Conservation (phyloP, 2,888 invertebrate species). For the Tolmerus cingulatus region DNA sequence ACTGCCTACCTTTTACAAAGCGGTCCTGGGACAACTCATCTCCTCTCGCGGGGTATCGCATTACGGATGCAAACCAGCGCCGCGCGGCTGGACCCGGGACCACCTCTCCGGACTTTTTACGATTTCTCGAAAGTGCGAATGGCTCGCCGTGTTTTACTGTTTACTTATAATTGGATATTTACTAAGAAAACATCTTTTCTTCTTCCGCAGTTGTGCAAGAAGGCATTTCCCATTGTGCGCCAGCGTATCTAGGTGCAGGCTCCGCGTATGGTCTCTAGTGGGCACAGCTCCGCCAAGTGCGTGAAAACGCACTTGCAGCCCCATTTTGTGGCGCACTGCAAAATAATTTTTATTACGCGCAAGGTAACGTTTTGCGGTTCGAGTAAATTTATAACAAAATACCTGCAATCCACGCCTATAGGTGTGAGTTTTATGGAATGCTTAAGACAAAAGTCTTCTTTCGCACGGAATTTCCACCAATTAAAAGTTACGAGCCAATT, state of each 20-base stretch:
- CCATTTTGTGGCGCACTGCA: constrained; percentile 8
- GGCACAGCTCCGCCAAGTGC: background rate
- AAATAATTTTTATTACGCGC: constrained; percentile 22
- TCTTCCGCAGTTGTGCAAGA: constrained; percentile 4
- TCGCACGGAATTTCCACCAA: constrained; percentile 23
- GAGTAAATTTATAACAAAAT: constrained; percentile 15
- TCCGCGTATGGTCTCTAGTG: background rate
- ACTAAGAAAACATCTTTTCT: constrained; percentile 20
- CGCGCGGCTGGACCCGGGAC: background rate
- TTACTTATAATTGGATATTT: constrained; percentile 43
- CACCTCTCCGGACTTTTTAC: constrained; percentile 5
- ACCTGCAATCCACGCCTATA: constrained; percentile 23
- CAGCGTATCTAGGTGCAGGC: background rate
- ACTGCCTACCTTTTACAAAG: background rate
- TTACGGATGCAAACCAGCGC: constrained; percentile 31
- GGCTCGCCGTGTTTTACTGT: constrained; percentile 36
- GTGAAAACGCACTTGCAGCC: background rate
- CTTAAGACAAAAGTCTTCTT: constrained; percentile 6
- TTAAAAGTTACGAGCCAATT: constrained; percentile 21
- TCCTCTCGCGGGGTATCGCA: background rate
- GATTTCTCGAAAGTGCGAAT: constrained; percentile 43
- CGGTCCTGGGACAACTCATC: constrained; percentile 8
- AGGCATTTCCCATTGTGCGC: constrained; percentile 14
- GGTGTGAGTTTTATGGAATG: constrained; percentile 31
- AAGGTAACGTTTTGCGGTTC: background rate